Evolutionary conservation across 2,888 invertebrate genomes (phyloP), one percentile per base, ranked within the genome.

Genomic region (Unio delphinus): DNA sequence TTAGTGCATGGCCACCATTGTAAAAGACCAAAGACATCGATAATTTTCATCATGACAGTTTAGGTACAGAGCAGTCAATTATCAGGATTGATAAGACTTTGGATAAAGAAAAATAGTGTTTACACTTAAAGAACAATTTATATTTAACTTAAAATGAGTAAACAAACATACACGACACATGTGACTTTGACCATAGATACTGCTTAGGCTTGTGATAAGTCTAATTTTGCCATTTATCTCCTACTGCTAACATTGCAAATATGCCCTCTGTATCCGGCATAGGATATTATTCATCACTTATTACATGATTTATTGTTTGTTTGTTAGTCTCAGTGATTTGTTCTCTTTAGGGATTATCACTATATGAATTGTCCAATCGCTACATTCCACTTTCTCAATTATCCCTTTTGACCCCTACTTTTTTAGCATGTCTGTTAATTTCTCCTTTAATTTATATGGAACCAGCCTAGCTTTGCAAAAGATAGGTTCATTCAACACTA

Each of bases 211-310:
- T 68, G 70, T 2, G 57, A 55, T 18, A 72, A 59, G 59, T 72
- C 69, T 11, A 74, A 65, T 57, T 67, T 67, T 23, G 64, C 65
- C 69, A 74, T 30, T 67, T 60, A 34, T 65, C 4, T n/a, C 71
- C 69, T 23, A 66, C 66, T 7, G 34, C 34, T 34, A 34, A 34
- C 5, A 8, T 34, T 7, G 34, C 7, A 34, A 7, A 34, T 67
- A 74, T 68, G 64, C 74, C 70, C 3, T 76, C 74, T 3, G 64
- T 57, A 58, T 74, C 74, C 1, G 76, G 74, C 71, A 83, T 65
- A 68, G 69, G 69, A 71, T 77, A 71, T 59, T 81, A 79, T 58
- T 84, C 82, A 30, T 80, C 83, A 34, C 75, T 68, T n/a, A 86
- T 67, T 57, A 75, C 70, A n/a, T 67, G 70, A 69, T 83, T 85